Conservation (phyloP, 2,888 invertebrate genomes). For the Asteroscopus sphinx region DNA sequence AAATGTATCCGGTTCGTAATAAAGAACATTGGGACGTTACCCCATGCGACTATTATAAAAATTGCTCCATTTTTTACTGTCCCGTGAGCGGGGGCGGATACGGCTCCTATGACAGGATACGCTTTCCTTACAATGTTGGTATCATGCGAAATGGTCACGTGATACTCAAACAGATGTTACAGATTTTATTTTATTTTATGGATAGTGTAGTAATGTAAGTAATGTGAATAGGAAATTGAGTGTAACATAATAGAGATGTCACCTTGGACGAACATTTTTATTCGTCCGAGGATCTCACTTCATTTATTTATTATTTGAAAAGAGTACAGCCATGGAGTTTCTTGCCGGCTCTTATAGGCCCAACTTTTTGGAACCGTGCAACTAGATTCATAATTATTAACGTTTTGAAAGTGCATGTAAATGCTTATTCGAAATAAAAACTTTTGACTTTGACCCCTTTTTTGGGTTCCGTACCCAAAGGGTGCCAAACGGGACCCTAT, state of each 20-base stretch:
- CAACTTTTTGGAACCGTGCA: too few species aligned
- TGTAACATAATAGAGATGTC: slow-evolving; percentile 7
- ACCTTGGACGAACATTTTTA: too few species aligned
- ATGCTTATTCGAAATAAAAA: too few species aligned
- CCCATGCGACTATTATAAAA: slow-evolving; percentile 84
- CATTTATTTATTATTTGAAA: too few species aligned
- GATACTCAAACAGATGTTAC: slow-evolving; percentile 80
- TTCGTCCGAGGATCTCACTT: too few species aligned
- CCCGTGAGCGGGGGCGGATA: slow-evolving; percentile 86
- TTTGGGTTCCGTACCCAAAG: too few species aligned
- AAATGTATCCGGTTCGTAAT: slow-evolving; percentile 87
- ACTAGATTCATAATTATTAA: too few species aligned
- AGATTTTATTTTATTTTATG: slow-evolving; percentile 53
- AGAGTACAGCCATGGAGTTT: too few species aligned
- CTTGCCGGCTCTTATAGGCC: too few species aligned
- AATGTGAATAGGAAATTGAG: slow-evolving; percentile 9
- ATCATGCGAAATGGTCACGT: slow-evolving; percentile 84
- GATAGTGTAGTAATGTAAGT: slow-evolving; percentile 15
- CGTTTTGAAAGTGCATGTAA: too few species aligned
- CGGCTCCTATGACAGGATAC: slow-evolving; percentile 88
- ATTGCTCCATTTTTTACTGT: slow-evolving; percentile 86
- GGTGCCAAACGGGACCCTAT: too few species aligned
- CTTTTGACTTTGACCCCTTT: too few species aligned
- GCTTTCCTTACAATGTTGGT: slow-evolving; percentile 78
- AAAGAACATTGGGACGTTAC: slow-evolving; percentile 81